Evolutionary conservation across 2,113 vertebrate genomes (phyloP).

Genomic region (Cephalopterus ornatus): DNA sequence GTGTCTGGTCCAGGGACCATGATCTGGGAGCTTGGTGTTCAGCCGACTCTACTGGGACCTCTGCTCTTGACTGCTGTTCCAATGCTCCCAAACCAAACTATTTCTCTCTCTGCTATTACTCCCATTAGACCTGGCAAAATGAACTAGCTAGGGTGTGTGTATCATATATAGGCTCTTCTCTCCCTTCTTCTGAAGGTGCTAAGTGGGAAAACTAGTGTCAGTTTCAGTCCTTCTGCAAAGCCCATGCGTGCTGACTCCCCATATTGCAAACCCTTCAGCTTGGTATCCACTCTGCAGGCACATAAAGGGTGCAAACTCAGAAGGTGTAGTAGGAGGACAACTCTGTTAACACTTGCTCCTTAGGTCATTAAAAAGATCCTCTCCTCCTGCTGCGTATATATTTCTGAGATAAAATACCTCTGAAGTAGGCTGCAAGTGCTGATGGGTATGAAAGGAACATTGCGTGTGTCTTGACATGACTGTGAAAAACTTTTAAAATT

Average conservation of each 20-base stretch:
- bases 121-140: background rate
- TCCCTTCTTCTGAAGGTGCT: background rate
- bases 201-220: background rate
- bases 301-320: background rate
- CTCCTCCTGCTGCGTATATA: background rate
- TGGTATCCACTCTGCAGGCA: background rate
- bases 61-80: accelerated
- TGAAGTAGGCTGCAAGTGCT: background rate
- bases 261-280: background rate
- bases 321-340: background rate
- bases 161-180: background rate
- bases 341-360: background rate
- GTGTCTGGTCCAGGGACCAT: no score
- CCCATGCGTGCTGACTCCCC: background rate
- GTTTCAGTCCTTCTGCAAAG: background rate
- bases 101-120: background rate
- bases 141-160: accelerated
- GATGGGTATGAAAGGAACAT: background rate
- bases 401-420: background rate
- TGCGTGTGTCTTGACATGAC: accelerated
- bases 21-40: background rate
- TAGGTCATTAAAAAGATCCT: background rate
- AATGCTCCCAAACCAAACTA: background rate
- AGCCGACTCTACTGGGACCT: background rate
- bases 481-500: accelerated